Percentiles rank a stretch among this genome's conserved stretches.
Conservation (phyloP, 2,797 vertebrate species). For the Pseudomugil gertrudae region DNA sequence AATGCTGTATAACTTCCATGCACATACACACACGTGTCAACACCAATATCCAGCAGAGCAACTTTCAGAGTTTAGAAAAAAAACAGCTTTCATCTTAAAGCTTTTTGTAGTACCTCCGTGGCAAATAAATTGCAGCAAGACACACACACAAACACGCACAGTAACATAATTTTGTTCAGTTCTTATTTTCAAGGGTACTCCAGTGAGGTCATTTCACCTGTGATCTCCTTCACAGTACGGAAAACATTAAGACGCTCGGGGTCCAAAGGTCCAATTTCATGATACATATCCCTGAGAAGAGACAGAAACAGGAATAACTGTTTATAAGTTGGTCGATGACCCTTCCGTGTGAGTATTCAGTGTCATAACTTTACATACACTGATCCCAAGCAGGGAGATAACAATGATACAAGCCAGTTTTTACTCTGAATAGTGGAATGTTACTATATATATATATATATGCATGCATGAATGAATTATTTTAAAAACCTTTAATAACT, state of each 20-base stretch:
- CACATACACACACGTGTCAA: constrained; percentile 22
- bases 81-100: constrained; percentile 14
- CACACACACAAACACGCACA: background rate
- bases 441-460: too few species aligned
- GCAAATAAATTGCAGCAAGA: constrained; percentile 9
- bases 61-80: constrained; percentile 30
- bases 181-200: constrained; percentile 32
- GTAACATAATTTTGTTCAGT: constrained; percentile 15
- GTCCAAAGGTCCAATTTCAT: constrained; percentile 91
- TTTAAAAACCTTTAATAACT: too few species aligned
- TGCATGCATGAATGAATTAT: too few species aligned
- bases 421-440: too few species aligned
- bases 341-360: too few species aligned
- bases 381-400: too few species aligned
- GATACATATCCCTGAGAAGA: constrained; percentile 90
- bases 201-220: constrained; percentile 84
- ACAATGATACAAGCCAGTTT: too few species aligned
- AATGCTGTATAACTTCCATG: constrained; percentile 16
- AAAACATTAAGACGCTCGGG: constrained; percentile 93
- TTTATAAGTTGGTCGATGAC: too few species aligned
- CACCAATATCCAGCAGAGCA: constrained; percentile 27
- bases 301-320: background rate
- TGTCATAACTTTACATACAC: too few species aligned
- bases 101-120: constrained; percentile 14
- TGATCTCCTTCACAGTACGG: constrained; percentile 95